phyloP scores from a whole-genome alignment of 2,888 invertebrate genomes.

The Prostheceraeus crozeri region DNA sequence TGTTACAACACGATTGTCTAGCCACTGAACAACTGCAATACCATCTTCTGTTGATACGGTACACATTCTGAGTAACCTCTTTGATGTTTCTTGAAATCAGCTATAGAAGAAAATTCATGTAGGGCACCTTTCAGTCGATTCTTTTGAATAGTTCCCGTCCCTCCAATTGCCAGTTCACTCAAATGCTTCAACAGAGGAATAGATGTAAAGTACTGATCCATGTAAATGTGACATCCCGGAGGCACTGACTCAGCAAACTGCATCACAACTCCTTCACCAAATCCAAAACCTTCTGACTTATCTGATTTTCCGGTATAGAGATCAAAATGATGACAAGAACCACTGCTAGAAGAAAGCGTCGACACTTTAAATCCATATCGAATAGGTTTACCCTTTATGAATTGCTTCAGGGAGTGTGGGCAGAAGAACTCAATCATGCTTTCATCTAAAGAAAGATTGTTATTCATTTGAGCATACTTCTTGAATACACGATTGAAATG shows the following conservation, averaged over 20 bases:
- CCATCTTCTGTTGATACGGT: no score
- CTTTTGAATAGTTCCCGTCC: constrained; percentile 6
- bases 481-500: background rate
- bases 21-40: background rate
- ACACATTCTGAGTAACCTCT: constrained; percentile 2
- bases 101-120: background rate
- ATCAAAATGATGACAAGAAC: constrained; percentile 7
- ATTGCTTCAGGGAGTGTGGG: constrained; percentile 1
- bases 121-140: constrained; percentile 1
- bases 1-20: constrained; percentile 17
- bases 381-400: constrained; percentile 1
- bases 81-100: background rate
- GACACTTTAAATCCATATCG: constrained; percentile 15
- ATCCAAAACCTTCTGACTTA: background rate
- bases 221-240: constrained; percentile 11
- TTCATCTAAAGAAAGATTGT: constrained; percentile 18
- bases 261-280: constrained; percentile 2
- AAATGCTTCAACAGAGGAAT: background rate
- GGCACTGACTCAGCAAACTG: background rate
- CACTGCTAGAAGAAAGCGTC: background rate
- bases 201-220: constrained; percentile 14
- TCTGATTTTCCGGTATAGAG: background rate
- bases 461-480: background rate
- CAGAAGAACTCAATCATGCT: constrained; percentile 21
- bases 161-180: background rate